Evolutionary conservation across 2,797 vertebrate genomes (phyloP).

Genomic region (Danio aesculapii): DNA sequence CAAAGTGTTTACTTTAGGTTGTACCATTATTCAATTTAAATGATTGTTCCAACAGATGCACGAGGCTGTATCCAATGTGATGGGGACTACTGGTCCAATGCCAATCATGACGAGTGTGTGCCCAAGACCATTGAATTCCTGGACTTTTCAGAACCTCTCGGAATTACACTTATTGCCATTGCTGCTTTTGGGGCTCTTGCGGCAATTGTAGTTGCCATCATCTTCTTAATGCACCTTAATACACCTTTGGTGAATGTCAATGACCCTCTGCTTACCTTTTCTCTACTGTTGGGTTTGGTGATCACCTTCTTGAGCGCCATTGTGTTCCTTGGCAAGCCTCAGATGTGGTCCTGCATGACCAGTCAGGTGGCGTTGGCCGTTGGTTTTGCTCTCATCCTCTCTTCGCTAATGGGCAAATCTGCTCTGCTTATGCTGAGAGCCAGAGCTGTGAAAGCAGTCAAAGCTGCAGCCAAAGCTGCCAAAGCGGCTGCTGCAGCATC

Average conservation of each 20-base stretch:
- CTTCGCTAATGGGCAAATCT: conserved; percentile 86
- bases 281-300: conserved; percentile 81
- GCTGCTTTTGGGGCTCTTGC: conserved; percentile 80
- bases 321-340: conserved; percentile 83
- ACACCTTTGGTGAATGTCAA: conserved; percentile 84
- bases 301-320: conserved; percentile 84
- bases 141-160: conserved; percentile 84
- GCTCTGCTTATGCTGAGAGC: conserved; percentile 84
- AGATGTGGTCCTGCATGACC: conserved; percentile 86
- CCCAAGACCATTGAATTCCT: conserved; percentile 87
- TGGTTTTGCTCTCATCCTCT: conserved; percentile 83
- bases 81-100: conserved; percentile 86
- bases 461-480: conserved; percentile 75
- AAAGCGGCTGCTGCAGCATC: conserved; percentile 69
- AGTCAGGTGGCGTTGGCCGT: conserved; percentile 83
- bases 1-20: not conserved
- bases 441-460: conserved; percentile 74
- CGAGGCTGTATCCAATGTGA: conserved; percentile 82
- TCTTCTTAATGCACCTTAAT: conserved; percentile 77
- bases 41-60: conserved; percentile 75
- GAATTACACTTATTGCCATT: conserved; percentile 84
- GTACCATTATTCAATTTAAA: not conserved
- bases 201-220: conserved; percentile 75
- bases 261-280: conserved; percentile 80
- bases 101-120: conserved; percentile 78